These are phyloP conservation scores for Drosophila athabasca DNA, from an alignment of 1,140 invertebrate genomes.

Conservation along the genomic window DNA sequence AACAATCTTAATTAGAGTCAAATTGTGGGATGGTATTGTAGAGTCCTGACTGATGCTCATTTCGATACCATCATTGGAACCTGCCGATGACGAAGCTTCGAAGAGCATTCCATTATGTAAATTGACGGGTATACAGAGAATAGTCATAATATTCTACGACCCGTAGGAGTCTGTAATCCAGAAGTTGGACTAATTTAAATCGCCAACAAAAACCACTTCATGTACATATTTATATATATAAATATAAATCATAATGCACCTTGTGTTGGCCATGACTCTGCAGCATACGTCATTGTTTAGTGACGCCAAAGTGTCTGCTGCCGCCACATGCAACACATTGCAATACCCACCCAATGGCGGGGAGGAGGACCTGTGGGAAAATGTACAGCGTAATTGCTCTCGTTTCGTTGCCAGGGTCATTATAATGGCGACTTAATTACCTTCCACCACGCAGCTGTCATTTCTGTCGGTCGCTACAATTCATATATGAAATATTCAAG, in stretches of 20 bases:
- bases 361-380: neutral
- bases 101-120: too few relatives aligned
- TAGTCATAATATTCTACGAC: too few relatives aligned
- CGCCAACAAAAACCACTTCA: too few relatives aligned
- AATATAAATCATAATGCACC: neutral
- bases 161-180: too few relatives aligned
- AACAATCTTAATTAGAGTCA: too few relatives aligned
- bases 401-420: constrained; percentile 51
- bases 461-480: constrained; percentile 48
- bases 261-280: constrained; percentile 20
- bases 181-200: too few relatives aligned
- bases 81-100: too few relatives aligned
- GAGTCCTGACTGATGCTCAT: too few relatives aligned
- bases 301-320: constrained; percentile 60
- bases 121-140: too few relatives aligned
- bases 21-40: too few relatives aligned
- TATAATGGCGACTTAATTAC: constrained; percentile 67
- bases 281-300: constrained; percentile 42
- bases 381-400: constrained; percentile 18
- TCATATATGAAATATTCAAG: constrained; percentile 65
- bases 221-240: neutral
- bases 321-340: constrained; percentile 67
- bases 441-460: constrained; percentile 74
- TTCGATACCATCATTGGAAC: too few relatives aligned
- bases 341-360: constrained; percentile 18